Conservation (phyloP, 1,140 invertebrate genomes). For the Saccostrea echinata region DNA sequence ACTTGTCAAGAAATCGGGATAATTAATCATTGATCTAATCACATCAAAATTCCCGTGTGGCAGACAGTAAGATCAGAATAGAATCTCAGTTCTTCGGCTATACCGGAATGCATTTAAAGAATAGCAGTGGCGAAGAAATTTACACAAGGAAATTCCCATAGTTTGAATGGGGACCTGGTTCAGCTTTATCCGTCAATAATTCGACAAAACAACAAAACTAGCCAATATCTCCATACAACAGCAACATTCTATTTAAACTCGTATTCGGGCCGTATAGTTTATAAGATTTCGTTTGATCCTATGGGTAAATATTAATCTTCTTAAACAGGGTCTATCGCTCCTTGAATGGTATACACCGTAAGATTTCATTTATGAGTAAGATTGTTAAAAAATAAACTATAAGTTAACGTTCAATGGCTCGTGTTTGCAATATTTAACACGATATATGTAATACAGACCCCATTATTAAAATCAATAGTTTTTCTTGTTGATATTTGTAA, state of each 20-base stretch:
- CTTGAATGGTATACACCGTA: conserved; percentile 1
- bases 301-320: conserved; percentile 25
- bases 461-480: conserved; percentile 38
- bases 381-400: conserved; percentile 31
- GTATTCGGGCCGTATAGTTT: background rate
- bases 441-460: conserved; percentile 37
- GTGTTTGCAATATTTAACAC: conserved; percentile 32
- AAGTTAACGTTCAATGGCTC: conserved; percentile 31
- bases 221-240: background rate
- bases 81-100: background rate
- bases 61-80: background rate
- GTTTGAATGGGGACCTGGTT: background rate
- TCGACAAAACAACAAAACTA: conserved; percentile 26
- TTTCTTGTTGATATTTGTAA: conserved; percentile 33
- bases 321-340: conserved; percentile 3
- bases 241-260: conserved; percentile 13
- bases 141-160: background rate
- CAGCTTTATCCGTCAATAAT: conserved; percentile 18
- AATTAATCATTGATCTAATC: conserved; percentile 5
- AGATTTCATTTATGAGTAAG: conserved; percentile 15
- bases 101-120: background rate
- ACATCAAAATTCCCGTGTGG: background rate
- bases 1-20: background rate
- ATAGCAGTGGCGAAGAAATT: background rate
- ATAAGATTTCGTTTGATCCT: conserved; percentile 19